Conservation (phyloP, 2,797 vertebrate genomes). For the Enteromius afrohamiltoni region DNA sequence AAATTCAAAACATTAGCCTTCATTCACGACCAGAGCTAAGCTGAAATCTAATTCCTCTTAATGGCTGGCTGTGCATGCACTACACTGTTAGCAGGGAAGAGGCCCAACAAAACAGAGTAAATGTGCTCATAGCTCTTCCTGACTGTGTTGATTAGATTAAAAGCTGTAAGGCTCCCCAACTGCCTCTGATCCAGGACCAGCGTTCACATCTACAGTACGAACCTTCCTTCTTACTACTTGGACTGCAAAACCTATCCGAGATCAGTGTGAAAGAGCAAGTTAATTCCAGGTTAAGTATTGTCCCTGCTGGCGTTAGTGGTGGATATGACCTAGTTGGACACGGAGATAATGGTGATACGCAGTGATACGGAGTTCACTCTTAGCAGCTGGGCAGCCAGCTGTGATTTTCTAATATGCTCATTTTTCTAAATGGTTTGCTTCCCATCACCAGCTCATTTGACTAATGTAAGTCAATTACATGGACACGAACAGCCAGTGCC, state of each 20-base stretch:
- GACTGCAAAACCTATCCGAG: constrained; percentile 30
- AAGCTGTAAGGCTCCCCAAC: constrained; percentile 38
- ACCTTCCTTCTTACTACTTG: not conserved
- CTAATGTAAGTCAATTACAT: constrained; percentile 61
- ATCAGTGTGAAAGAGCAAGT: constrained; percentile 5
- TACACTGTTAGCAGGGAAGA: constrained; percentile 48
- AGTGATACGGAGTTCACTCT: constrained; percentile 51
- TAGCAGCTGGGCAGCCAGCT: constrained; percentile 62
- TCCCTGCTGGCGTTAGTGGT: constrained; percentile 36
- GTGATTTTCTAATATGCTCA: constrained; percentile 60
- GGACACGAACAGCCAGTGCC: constrained; percentile 49
- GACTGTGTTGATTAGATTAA: constrained; percentile 54
- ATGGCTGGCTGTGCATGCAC: constrained; percentile 50
- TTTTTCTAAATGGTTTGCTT: constrained; percentile 63
- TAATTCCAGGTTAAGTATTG: constrained; percentile 42
- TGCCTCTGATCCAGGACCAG: constrained; percentile 44
- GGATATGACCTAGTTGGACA: constrained; percentile 56
- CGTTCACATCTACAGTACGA: not conserved
- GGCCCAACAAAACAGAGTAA: constrained; percentile 38
- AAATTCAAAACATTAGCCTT: constrained; percentile 51
- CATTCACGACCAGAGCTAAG: constrained; percentile 44
- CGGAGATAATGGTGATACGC: constrained; percentile 36
- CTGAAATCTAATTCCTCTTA: constrained; percentile 54
- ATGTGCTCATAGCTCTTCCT: constrained; percentile 42
- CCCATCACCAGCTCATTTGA: constrained; percentile 63